Percentiles rank a stretch among this genome's conserved stretches.
phyloP scores from a whole-genome alignment of 2,113 vertebrate species.

The Chloropsis cyanopogon region DNA sequence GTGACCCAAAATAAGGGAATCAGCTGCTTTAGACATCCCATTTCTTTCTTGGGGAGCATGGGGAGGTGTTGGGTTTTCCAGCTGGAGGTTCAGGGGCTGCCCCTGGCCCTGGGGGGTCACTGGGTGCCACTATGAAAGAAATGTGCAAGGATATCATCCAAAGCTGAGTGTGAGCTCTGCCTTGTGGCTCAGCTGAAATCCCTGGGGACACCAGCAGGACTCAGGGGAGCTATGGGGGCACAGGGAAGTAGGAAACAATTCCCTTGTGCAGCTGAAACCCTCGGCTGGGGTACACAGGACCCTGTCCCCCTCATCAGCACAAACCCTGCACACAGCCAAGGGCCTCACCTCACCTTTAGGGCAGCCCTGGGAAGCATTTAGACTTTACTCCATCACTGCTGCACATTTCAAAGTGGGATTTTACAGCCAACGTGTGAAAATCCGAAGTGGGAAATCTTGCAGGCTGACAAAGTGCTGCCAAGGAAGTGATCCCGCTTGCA shows the following conservation, averaged over 20 bases:
- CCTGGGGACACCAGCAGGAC: background rate
- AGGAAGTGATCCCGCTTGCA: background rate
- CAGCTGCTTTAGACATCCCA: background rate
- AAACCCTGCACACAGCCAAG: background rate
- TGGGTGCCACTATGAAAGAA: rapidly evolving
- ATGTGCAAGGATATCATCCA: rapidly evolving
- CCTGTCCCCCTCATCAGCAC: background rate
- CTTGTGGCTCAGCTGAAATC: rapidly evolving
- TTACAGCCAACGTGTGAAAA: background rate
- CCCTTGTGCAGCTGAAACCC: background rate
- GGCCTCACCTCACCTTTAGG: background rate
- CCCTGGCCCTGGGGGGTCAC: background rate
- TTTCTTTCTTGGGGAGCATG: rapidly evolving
- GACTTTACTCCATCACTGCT: background rate
- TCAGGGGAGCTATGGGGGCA: background rate
- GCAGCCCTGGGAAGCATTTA: background rate
- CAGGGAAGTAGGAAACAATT: rapidly evolving
- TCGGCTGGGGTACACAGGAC: rapidly evolving
- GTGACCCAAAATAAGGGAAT: background rate
- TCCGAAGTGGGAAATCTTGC: background rate
- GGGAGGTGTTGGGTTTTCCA: background rate
- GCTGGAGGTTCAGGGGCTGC: background rate
- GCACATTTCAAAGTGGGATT: rapidly evolving
- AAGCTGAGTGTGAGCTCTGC: background rate
- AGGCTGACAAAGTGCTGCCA: background rate